Evolutionary conservation across 2,888 invertebrate genomes (phyloP), one percentile per base, ranked within the genome.

Genomic region (Tetramorium bicarinatum): DNA sequence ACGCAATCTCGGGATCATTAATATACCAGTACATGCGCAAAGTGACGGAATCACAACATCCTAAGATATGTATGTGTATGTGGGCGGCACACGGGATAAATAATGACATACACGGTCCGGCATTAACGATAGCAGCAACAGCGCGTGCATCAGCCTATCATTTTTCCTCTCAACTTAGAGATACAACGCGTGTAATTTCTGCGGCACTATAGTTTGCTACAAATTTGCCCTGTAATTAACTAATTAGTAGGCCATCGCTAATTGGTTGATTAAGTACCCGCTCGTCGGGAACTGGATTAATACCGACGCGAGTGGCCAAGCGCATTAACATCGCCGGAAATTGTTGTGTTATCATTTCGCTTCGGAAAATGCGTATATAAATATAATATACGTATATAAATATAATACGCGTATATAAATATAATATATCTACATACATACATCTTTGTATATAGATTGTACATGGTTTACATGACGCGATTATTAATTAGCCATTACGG

Each of bases 241-340:
- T 90, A 91, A 94, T 93, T 92, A 90, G 89, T 87, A 88, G 85
- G 76, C 85, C 86, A 81, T 81, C 71, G 88, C 89, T 92, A 93
- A 93, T 91, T 92, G 92, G 89, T 89, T 92, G 91, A 93, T 93
- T 91, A 93, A 92, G 90, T 91, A 88, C 85, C 90, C 88, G 91
- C 90, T 92, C 91, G 89, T 90, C 87, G 89, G 77, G 85, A 88
- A 91, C 84, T 87, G 85, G 89, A 92, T 91, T 91, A 90, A 92
- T 91, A 92, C 88, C 85, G 89, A 90, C 91, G 89, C 29, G 87
- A 86, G 84, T 71, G 83, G 54, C 87, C 82, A 82, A 67, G 82
- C 76, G 80, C 74, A 87, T 90, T 87, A 87, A 79, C 86, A 83
- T 83, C 83, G 66, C 49, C 76, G 84, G 82, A 85, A 87, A 83